phyloP scores from a whole-genome alignment of 2,797 vertebrate genomes.

The Xiphophorus birchmanni region DNA sequence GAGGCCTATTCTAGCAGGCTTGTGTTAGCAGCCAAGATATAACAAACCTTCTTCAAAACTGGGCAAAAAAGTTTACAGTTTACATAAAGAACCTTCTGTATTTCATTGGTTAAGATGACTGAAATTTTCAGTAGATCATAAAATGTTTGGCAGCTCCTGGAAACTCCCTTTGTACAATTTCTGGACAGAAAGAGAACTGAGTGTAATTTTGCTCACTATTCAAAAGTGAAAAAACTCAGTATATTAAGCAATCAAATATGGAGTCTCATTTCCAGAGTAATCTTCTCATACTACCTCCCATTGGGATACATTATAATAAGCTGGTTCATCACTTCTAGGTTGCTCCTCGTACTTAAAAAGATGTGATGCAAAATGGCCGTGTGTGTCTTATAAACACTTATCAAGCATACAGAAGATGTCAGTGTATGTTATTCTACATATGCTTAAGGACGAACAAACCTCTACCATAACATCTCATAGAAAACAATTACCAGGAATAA shows the following conservation, averaged over 20 bases:
- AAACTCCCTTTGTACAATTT: background rate
- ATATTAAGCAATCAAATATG: background rate
- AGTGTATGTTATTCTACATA: background rate
- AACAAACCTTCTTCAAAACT: background rate
- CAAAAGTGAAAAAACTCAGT: background rate
- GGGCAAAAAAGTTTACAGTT: background rate
- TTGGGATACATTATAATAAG: background rate
- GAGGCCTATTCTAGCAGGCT: background rate
- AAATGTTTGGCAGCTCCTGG: background rate
- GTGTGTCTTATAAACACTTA: background rate
- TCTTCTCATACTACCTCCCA: background rate
- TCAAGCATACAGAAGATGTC: background rate
- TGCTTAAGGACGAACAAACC: background rate
- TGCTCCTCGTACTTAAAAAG: background rate
- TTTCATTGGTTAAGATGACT: background rate
- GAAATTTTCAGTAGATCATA: background rate
- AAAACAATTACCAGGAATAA: background rate
- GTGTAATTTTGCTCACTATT: background rate
- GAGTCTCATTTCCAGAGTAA: background rate
- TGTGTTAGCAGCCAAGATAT: background rate
- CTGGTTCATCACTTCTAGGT: background rate
- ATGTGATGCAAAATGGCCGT: background rate
- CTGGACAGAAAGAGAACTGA: background rate
- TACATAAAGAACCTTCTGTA: background rate
- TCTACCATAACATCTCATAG: background rate